Percentiles rank a stretch among this genome's conserved stretches.
phyloP scores from a whole-genome alignment of 2,113 vertebrate genomes.

The Cisticola juncidis region DNA sequence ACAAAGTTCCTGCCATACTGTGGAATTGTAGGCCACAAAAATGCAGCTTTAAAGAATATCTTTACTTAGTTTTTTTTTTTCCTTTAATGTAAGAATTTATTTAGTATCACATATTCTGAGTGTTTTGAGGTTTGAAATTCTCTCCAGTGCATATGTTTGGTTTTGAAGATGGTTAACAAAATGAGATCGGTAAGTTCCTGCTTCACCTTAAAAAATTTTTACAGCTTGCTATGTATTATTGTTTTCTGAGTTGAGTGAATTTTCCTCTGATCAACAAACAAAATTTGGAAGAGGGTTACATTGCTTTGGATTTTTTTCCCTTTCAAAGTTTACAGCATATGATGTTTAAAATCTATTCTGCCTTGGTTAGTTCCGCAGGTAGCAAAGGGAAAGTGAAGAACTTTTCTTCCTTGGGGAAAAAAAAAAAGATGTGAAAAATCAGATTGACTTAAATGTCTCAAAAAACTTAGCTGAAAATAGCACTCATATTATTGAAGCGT shows the following conservation, averaged over 20 bases:
- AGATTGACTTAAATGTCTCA: background rate
- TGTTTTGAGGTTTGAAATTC: background rate
- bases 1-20: background rate
- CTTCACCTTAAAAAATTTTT: background rate
- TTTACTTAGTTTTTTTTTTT: background rate
- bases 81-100: background rate
- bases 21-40: background rate
- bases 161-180: background rate
- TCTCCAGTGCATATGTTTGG: background rate
- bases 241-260: background rate
- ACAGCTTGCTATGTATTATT: background rate
- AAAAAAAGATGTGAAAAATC: background rate
- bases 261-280: background rate
- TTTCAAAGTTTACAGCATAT: background rate
- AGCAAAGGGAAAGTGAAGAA: background rate
- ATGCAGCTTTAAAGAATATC: background rate
- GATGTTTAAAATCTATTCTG: background rate
- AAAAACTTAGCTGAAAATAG: background rate
- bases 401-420: background rate
- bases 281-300: background rate
- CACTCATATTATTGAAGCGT: background rate
- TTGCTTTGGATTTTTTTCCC: background rate
- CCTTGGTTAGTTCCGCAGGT: background rate
- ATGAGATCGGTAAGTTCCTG: background rate
- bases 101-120: background rate